Conservation (phyloP, 2,888 invertebrate species). For the Eumerus sabulonum region DNA sequence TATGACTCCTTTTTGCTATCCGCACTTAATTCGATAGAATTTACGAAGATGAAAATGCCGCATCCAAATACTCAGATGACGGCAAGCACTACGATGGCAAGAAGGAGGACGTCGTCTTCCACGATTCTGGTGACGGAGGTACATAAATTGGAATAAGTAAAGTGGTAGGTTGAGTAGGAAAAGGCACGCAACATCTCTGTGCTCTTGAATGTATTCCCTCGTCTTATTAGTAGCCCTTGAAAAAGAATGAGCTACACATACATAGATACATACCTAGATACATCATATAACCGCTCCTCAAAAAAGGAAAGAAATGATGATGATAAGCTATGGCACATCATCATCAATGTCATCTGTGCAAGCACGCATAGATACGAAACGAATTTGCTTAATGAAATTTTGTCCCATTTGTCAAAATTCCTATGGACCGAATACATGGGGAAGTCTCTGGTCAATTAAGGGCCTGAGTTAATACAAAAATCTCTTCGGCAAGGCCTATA, state of each 20-base stretch:
- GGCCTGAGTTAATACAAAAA: background rate
- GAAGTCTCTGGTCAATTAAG: conserved; percentile 13
- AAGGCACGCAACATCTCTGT: conserved; percentile 50
- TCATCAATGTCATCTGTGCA: conserved; percentile 48
- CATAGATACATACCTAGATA: too few species aligned
- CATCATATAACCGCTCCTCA: too few species aligned
- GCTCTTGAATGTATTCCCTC: conserved; percentile 68
- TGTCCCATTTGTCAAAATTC: conserved; percentile 48
- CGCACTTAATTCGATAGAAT: conserved; percentile 68
- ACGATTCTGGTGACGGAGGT: conserved; percentile 38
- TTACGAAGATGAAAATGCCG: conserved; percentile 62
- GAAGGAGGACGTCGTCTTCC: conserved; percentile 14
- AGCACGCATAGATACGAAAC: conserved; percentile 29
- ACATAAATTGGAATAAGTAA: conserved; percentile 52
- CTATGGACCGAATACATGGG: background rate
- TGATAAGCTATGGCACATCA: conserved; percentile 60
- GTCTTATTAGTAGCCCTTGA: conserved; percentile 63
- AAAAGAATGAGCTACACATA: background rate
- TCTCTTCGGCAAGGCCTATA: too few species aligned
- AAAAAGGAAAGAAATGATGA: conserved; percentile 14
- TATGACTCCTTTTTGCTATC: conserved; percentile 71
- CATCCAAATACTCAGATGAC: conserved; percentile 51
- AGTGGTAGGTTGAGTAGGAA: conserved; percentile 35
- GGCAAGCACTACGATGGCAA: conserved; percentile 4
- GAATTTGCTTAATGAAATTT: conserved; percentile 57